Base-by-base conservation (phyloP, 2,113 vertebrate species). In the Cololabis saira region DNA sequence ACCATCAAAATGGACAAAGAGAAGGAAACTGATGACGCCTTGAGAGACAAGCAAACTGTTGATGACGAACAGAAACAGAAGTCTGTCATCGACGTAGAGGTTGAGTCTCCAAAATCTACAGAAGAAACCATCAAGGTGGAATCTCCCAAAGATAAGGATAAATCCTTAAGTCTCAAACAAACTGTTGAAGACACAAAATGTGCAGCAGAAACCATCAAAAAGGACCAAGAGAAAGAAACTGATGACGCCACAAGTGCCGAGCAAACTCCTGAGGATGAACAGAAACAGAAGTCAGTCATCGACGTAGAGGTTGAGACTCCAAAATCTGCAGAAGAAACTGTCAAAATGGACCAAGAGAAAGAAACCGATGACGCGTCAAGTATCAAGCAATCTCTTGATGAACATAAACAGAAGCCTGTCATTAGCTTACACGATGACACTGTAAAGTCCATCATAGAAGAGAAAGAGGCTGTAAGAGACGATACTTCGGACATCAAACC, bases 71-170 rank as follows among this genome's bases (percentile, higher is more conserved):
- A 3, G 6, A 37, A 37, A 37, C 33, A 1, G 33, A 37, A 27
- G 64, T 74, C 78, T 44, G 61, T 74, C 61, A 81, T 55, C 42
- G 77, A 67, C 52, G 68, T 82, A 44, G 81, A 85, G 16, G 44
- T 70, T 61, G 3, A 27, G 24, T 2, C 5, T 27, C 24, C 33
- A 37, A 37, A 37, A 37, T 54, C 22, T 27, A 12, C 45, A 6
- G 1, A 51, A 16, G 50, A 22, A 49, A 19, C 71, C 40, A 30
- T 65, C 52, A 54, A 3, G 78, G 59, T 54, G 61, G 50, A 15
- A n/a, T n/a, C n/a, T n/a, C n/a, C 10, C 16, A 37, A 37, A 37
- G 33, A 60, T 27, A 62, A 68, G 19, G 60, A 85, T 1, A 58
- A 79, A 42, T 57, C 76, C n/a, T n/a, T n/a, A n/a, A n/a, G n/a